Percentiles rank a stretch among this genome's conserved stretches.
phyloP scores from a whole-genome alignment of 2,113 vertebrate species.

The Mus pahari region DNA sequence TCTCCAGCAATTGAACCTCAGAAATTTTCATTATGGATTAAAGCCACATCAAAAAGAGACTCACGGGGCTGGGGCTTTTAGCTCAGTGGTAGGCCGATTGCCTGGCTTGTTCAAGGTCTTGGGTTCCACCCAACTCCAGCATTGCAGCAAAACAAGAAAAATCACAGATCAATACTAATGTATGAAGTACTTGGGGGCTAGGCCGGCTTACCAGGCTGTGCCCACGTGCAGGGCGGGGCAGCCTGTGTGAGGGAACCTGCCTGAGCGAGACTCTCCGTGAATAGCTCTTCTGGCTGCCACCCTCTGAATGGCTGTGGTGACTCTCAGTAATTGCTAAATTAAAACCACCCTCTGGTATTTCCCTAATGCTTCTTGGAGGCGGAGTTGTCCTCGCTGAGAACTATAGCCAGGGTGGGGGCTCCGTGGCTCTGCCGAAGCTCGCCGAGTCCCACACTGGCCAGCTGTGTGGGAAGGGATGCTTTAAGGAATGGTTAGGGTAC shows the following conservation, averaged over 20 bases:
- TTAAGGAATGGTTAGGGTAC: neutral
- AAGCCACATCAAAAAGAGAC: constrained; percentile 15
- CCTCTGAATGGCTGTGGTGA: neutral
- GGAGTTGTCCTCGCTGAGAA: neutral
- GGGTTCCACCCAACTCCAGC: neutral
- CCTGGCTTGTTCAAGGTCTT: neutral
- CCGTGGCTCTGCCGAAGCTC: neutral
- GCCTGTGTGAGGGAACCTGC: neutral
- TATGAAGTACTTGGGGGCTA: neutral
- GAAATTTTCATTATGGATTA: constrained; percentile 22
- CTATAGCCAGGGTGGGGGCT: neutral
- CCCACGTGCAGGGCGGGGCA: neutral
- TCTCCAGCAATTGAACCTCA: neutral
- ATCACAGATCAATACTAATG: neutral
- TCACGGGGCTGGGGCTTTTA: neutral
- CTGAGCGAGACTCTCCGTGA: neutral
- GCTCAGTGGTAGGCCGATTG: neutral
- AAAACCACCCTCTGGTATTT: neutral
- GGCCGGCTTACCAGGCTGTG: neutral
- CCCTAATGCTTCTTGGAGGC: neutral
- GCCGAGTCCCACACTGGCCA: neutral
- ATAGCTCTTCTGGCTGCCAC: neutral
- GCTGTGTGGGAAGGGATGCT: neutral
- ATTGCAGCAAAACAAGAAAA: neutral
- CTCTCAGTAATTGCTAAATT: neutral